A percentile compares a stretch with the other conserved stretches of the same genome.
phyloP scores from a whole-genome alignment of 2,113 vertebrate genomes.

The Ornithorhynchus anatinus region DNA sequence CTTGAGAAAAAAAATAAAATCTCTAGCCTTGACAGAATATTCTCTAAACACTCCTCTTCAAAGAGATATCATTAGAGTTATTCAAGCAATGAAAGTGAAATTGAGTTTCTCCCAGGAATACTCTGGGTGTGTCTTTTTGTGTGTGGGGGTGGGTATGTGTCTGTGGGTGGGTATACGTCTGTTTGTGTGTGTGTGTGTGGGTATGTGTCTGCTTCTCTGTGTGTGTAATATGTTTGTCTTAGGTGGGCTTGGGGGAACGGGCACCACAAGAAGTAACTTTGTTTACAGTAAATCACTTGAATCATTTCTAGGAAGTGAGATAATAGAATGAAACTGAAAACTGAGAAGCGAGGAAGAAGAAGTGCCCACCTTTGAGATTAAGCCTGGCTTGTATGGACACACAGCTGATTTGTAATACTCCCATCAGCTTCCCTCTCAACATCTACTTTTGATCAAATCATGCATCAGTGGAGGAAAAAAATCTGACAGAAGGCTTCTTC shows the following conservation, averaged over 20 bases:
- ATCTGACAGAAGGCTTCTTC: too few relatives aligned
- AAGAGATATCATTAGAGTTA: neutral
- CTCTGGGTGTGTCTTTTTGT: neutral
- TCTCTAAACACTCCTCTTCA: neutral
- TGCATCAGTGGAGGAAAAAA: too few relatives aligned
- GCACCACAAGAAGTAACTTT: neutral
- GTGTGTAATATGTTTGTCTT: too few relatives aligned
- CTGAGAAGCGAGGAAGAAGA: conserved; percentile 15
- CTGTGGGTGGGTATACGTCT: too few relatives aligned
- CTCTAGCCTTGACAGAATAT: neutral
- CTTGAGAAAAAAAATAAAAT: too few relatives aligned
- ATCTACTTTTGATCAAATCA: too few relatives aligned
- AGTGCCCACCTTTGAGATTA: conserved; percentile 7
- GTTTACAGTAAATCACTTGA: conserved; percentile 11
- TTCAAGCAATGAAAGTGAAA: conserved; percentile 1
- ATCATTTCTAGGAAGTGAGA: conserved; percentile 27
- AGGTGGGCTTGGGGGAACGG: too few relatives aligned
- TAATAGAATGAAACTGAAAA: conserved; percentile 35
- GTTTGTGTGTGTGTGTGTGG: too few relatives aligned
- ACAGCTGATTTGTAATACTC: conserved; percentile 39
- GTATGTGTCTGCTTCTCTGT: too few relatives aligned
- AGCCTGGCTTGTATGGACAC: neutral
- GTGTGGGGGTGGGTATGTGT: too few relatives aligned
- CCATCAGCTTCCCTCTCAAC: conserved; percentile 49
- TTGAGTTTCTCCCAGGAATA: conserved; percentile 3